Conservation (phyloP, 2,113 vertebrate species). For the Emberiza fucata region DNA sequence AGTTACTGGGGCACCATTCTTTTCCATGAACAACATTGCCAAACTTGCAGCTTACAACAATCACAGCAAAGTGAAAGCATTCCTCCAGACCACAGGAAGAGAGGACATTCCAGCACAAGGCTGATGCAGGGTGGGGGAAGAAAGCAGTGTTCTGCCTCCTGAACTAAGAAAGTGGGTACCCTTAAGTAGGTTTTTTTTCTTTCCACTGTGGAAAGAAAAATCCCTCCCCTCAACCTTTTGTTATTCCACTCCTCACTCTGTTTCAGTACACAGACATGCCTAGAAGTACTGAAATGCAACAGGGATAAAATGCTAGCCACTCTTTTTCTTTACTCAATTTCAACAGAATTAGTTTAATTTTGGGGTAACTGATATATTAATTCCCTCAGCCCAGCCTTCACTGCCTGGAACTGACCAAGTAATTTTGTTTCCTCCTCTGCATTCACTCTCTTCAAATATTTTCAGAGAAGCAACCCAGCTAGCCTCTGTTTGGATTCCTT, state of each 20-base stretch:
- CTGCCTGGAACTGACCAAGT: neutral
- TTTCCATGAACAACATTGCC: neutral
- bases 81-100: neutral
- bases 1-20: neutral
- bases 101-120: neutral
- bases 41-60: neutral
- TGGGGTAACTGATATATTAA: neutral
- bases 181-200: neutral
- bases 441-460: conserved; percentile 19
- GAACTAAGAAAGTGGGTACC: neutral
- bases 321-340: neutral
- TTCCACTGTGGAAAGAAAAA: neutral
- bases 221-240: rapidly evolving
- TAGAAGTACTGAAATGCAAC: neutral
- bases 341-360: neutral
- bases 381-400: neutral
- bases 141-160: neutral
- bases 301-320: neutral
- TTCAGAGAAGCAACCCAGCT: neutral
- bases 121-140: neutral
- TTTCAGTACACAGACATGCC: neutral
- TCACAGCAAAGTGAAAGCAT: rapidly evolving
- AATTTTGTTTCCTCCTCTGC: neutral
- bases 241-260: neutral
- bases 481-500: conserved; percentile 24